phyloP scores from a whole-genome alignment of 2,797 vertebrate genomes.

The Knipowitschia caucasica region DNA sequence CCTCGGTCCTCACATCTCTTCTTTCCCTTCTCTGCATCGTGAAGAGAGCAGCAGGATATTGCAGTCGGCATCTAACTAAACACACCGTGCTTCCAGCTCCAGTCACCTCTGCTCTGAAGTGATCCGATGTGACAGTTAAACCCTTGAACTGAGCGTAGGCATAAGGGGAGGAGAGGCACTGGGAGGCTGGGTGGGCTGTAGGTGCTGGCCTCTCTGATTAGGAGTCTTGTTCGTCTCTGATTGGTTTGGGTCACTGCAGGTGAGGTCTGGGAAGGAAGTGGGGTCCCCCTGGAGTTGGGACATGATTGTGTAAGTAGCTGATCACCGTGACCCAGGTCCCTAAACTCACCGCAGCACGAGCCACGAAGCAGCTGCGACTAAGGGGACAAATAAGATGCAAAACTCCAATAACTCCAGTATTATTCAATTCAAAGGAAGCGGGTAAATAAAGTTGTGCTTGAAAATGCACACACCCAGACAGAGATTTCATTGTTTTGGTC shows the following conservation, averaged over 20 bases:
- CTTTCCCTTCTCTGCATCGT: constrained; percentile 32
- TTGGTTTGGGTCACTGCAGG: constrained; percentile 70
- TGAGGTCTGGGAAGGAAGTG: constrained; percentile 70
- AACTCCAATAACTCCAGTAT: not conserved
- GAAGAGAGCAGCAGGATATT: constrained; percentile 66
- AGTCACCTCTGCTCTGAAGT: constrained; percentile 48
- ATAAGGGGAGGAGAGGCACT: constrained; percentile 15
- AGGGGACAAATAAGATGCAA: not conserved
- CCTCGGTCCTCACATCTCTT: constrained; percentile 31
- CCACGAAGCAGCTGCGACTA: constrained; percentile 34
- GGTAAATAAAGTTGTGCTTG: too few species aligned
- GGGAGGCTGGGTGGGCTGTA: constrained; percentile 36
- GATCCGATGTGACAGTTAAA: constrained; percentile 71
- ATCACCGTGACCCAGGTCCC: constrained; percentile 50
- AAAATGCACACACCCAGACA: too few species aligned
- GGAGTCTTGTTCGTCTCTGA: constrained; percentile 56
- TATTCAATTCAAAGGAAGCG: too few species aligned
- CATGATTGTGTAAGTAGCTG: constrained; percentile 67
- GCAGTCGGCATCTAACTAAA: constrained; percentile 64
- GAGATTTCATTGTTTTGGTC: too few species aligned
- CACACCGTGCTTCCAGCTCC: constrained; percentile 48
- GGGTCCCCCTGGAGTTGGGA: constrained; percentile 62
- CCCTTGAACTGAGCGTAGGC: constrained; percentile 53
- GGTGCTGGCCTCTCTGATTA: constrained; percentile 58
- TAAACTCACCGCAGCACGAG: constrained; percentile 25